A percentile compares a stretch with the other conserved stretches of the same genome.
These are phyloP conservation scores for Podotricha telesiphe DNA, from an alignment of 2,888 invertebrate genomes.

Conservation along the genomic window DNA sequence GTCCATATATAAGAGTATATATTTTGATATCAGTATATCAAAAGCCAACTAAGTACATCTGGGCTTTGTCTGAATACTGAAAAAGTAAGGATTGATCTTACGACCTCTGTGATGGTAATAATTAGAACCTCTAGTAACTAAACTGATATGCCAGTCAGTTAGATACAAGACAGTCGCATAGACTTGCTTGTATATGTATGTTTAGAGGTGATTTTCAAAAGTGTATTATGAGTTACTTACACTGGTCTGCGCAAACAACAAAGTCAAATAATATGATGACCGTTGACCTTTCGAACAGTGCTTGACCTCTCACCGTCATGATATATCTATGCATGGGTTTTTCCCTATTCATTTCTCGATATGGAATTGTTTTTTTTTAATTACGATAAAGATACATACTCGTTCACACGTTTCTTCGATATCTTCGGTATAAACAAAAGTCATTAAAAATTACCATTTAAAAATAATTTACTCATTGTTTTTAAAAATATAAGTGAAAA, in stretches of 20 bases:
- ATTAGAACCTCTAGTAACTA: neutral
- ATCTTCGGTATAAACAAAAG: constrained; percentile 2
- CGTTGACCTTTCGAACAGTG: constrained; percentile 35
- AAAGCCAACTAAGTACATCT: no score
- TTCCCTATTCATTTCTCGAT: constrained; percentile 18
- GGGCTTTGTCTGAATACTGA: no score
- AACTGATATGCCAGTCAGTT: neutral
- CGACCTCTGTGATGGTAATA: neutral
- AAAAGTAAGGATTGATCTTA: neutral
- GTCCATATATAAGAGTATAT: no score
- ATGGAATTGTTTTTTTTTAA: neutral
- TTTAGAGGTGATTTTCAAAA: constrained; percentile 6
- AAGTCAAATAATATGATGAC: constrained; percentile 32
- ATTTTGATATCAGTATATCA: no score
- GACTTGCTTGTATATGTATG: no score
- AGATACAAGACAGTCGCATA: neutral
- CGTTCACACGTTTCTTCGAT: constrained; percentile 11
- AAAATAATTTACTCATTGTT: neutral
- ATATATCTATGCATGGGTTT: constrained; percentile 39
- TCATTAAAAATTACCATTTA: constrained; percentile 10
- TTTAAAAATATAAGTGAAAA: neutral
- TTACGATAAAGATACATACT: constrained; percentile 17
- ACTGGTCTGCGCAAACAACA: constrained; percentile 34
- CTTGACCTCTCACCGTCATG: constrained; percentile 44
- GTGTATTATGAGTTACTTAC: constrained; percentile 17